phyloP scores from a whole-genome alignment of 2,888 invertebrate species.

The Caenorhabditis auriculariae region DNA sequence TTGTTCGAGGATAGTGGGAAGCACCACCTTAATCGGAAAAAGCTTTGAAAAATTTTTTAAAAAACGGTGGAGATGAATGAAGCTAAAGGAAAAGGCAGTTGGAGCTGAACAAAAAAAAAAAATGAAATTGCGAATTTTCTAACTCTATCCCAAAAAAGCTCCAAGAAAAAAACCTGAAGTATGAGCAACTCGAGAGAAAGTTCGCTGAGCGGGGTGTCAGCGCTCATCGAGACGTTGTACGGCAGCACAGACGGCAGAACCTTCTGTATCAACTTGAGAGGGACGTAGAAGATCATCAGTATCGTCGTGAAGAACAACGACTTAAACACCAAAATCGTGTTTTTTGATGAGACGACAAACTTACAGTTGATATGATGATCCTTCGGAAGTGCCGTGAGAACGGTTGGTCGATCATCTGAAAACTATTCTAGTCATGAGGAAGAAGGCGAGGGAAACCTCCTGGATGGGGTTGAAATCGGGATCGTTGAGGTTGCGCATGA shows the following conservation, averaged over 20 bases:
- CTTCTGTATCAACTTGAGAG: conserved; percentile 80
- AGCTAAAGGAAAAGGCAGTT: no score
- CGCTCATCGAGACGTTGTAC: conserved; percentile 79
- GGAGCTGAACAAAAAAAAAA: background rate
- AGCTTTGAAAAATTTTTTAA: background rate
- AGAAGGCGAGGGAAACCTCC: no score
- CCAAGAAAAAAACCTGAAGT: conserved; percentile 69
- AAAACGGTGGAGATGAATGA: no score
- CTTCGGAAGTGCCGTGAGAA: conserved; percentile 86
- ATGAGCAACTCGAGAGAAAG: conserved; percentile 84
- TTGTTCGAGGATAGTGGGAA: conserved; percentile 93
- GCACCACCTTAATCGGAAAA: conserved; percentile 72
- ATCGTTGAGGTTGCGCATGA: conserved; percentile 93
- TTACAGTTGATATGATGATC: conserved; percentile 86
- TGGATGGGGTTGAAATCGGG: conserved; percentile 99
- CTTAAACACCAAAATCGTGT: conserved; percentile 19
- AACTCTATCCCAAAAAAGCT: background rate
- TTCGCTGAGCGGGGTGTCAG: conserved; percentile 79
- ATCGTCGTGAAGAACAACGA: conserved; percentile 86
- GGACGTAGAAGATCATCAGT: conserved; percentile 91
- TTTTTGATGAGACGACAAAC: conserved; percentile 62
- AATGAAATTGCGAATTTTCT: background rate
- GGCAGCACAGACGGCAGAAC: conserved; percentile 86
- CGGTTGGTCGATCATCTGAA: conserved; percentile 91
- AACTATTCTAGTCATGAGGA: background rate